A percentile compares a stretch with the other conserved stretches of the same genome.
Conservation (phyloP, 2,888 invertebrate species). For the Scaptomyza cyrtandrae region DNA sequence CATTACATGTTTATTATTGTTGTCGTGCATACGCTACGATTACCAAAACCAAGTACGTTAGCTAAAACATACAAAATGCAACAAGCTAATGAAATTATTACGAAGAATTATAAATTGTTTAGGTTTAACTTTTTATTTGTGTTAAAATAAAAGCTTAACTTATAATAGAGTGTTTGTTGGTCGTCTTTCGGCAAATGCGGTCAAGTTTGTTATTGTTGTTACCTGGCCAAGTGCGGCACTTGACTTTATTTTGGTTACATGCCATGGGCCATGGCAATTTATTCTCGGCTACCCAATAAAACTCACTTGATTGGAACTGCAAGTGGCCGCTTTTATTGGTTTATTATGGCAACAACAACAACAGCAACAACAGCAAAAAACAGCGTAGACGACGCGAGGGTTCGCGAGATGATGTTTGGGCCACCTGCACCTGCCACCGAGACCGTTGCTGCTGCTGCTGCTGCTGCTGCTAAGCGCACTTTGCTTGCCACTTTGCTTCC, state of each 20-base stretch:
- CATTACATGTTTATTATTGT: slow-evolving; percentile 73
- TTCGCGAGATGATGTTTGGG: slow-evolving; percentile 49
- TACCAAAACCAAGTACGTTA: not conserved
- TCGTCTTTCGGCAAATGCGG: not conserved
- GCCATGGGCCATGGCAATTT: slow-evolving; percentile 73
- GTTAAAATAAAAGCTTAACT: no score
- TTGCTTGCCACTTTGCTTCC: slow-evolving; percentile 5
- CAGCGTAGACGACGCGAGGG: slow-evolving; percentile 18
- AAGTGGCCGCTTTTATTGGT: slow-evolving; percentile 74
- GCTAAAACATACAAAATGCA: not conserved
- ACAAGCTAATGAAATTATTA: no score
- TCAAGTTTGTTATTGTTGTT: slow-evolving; percentile 42
- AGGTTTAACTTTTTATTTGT: no score
- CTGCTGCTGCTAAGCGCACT: slow-evolving; percentile 25
- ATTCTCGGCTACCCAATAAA: slow-evolving; percentile 67
- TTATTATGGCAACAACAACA: slow-evolving; percentile 66
- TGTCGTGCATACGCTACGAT: slow-evolving; percentile 32
- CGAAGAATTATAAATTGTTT: no score
- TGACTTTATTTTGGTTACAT: slow-evolving; percentile 73
- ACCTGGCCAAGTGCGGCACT: slow-evolving; percentile 65
- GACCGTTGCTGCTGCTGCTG: slow-evolving; percentile 7
- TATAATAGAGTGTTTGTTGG: slow-evolving; percentile 8
- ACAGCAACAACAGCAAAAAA: not conserved
- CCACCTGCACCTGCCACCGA: slow-evolving; percentile 49
- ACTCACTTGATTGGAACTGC: slow-evolving; percentile 78